Conservation (phyloP, 2,888 invertebrate species). For the Lingula anatina region DNA sequence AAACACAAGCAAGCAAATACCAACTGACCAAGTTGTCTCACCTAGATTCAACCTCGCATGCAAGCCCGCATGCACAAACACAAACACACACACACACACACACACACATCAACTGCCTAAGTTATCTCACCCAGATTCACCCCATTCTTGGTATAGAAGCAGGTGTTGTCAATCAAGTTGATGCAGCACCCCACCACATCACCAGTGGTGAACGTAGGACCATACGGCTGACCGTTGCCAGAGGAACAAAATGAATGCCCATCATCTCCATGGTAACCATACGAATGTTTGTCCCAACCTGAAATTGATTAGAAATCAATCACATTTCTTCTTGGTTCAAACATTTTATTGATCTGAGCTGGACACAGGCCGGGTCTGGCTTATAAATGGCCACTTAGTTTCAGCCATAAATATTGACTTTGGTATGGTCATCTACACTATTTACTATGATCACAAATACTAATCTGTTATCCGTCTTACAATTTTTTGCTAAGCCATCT, state of each 20-base stretch:
- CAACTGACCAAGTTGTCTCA: too few species aligned
- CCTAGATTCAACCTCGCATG: too few species aligned
- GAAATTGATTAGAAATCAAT: constrained; percentile 16
- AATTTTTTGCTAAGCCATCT: too few species aligned
- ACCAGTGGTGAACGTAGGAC: constrained; percentile 96
- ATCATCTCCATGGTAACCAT: constrained; percentile 99
- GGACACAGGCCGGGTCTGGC: background rate
- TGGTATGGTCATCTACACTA: too few species aligned
- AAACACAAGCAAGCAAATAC: too few species aligned
- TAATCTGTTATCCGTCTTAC: too few species aligned
- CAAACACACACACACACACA: too few species aligned
- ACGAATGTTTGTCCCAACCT: constrained; percentile 99
- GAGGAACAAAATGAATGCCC: constrained; percentile 98
- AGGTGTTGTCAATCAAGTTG: constrained; percentile 95
- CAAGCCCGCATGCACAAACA: too few species aligned
- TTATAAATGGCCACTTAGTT: too few species aligned
- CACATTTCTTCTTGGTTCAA: background rate
- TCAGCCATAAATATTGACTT: too few species aligned
- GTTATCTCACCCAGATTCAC: constrained; percentile 66
- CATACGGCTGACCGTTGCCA: constrained; percentile 95
- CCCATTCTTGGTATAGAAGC: constrained; percentile 99
- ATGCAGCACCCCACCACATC: constrained; percentile 98
- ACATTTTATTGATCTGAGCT: background rate
- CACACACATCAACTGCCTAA: too few species aligned
- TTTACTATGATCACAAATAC: too few species aligned